Conservation (phyloP, 2,888 invertebrate genomes). For the Trichogramma evanescens region DNA sequence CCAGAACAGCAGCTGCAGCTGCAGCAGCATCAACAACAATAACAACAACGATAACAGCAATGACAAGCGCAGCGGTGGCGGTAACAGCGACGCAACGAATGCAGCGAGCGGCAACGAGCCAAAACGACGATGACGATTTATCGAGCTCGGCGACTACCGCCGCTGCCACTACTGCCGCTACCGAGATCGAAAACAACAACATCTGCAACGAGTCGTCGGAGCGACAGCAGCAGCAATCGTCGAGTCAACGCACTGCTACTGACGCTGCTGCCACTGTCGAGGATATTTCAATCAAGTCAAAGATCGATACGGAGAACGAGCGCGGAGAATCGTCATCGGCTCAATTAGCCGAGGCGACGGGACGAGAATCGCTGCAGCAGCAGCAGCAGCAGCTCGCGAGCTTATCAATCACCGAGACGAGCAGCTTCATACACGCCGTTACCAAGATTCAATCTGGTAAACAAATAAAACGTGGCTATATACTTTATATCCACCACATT, state of each 20-base stretch:
- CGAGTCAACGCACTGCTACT: constrained; percentile 13
- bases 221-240: neutral
- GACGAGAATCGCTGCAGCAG: constrained; percentile 16
- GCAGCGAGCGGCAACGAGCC: constrained; percentile 21
- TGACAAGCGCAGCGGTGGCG: neutral
- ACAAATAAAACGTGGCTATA: constrained; percentile 8
- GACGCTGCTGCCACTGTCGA: neutral
- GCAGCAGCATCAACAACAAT: neutral
- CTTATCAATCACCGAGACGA: constrained; percentile 20
- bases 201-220: neutral
- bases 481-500: neutral
- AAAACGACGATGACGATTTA: constrained; percentile 29
- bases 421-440: constrained; percentile 31
- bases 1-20: neutral
- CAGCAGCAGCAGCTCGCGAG: constrained; percentile 13
- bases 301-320: neutral
- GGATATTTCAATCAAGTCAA: constrained; percentile 9
- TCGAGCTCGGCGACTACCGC: constrained; percentile 41
- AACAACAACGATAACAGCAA: neutral
- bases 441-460: constrained; percentile 38
- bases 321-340: constrained; percentile 9
- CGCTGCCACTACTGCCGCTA: constrained; percentile 1
- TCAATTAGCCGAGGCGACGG: neutral
- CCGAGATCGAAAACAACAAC: neutral
- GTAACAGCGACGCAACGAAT: neutral